Evolutionary conservation across 1,140 invertebrate species (phyloP), one percentile per base, ranked within the genome.

Genomic region (Ericerus pela): DNA sequence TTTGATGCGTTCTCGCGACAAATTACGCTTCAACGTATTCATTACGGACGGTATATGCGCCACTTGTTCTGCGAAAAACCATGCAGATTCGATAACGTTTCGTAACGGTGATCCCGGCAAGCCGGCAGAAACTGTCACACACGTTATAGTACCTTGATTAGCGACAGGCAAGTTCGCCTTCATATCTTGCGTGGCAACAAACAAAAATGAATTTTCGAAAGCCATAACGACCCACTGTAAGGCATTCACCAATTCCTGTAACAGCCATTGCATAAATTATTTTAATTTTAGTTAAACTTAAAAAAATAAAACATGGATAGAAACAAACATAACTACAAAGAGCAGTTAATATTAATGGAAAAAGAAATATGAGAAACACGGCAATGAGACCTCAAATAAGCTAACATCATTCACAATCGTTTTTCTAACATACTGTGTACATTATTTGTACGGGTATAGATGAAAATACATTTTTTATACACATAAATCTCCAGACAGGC

Each of bases 141-240:
- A 10, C 30, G 8, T 10, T 33, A n/a, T 6, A 8, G 12, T 47
- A 47, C 41, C 41, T 47, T 47, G 41, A 22, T 18, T 18, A 47
- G 20, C 16, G 5, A 24, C 16, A 8, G 41, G 20, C 20, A 47
- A 47, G 6, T 18, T 47, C 22, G 41, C 61, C 56, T 59, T 57
- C 38, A 61, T 43, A 64, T 90, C 84, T 41, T 85, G 77, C 36
- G 84, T 74, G 47, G 80, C 84, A 0, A 89, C 81, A 8, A 79
- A 81, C 18, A 85, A 77, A 71, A 96, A 96, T 54, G 86, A 83
- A 58, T 85, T 84, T 70, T 95, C 90, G 72, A 94, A 96, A 51
- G 88, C 79, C 43, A 89, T 65, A 14, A 96, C 82, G 69, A 94
- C 79, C 81, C 88, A 94, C 67, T 94, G 88, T 0, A 96, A 72